Evolutionary conservation across 2,797 vertebrate species (phyloP), one percentile per base, ranked within the genome.

Genomic region (Sebastes alutus): DNA sequence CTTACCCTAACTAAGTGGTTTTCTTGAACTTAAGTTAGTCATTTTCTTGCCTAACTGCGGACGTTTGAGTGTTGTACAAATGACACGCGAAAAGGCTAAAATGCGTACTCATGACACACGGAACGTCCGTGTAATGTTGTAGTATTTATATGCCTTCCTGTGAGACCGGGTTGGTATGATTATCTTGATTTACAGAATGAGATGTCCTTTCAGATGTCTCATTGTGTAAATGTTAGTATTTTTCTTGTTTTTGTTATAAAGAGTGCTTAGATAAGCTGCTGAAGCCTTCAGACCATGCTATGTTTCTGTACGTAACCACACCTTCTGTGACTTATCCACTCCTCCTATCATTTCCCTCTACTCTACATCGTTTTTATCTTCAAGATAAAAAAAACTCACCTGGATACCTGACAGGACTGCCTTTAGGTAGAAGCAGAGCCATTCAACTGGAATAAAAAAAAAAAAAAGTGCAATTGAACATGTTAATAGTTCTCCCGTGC

Each of bases 401-500:
- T 58, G 54, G 71, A 63, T 65, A 79, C 68, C 59, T 87, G 78
- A 69, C 71, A 78, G 68, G 11, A 72, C 62, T 75, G 49, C 73
- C 46, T 80, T 83, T 74, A 78, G 78, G 42, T 78, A 35, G 70
- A 90, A 82, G 32, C 55, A 13, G 65, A 80, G 33, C 46, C 68
- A 32, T 83, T 83, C 30, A 69, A 25, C 30, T 58, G 5, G 16
- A 71, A 55, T 60, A 16, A 54, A 29, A 68, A 80, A 42, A 80
- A 42, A 62, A 63, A 77, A 52, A 74, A 14, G 42, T 23, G 23
- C 29, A 65, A 67, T 46, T 80, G 75, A 88, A 85, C 5, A 77
- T 88, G 86, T 83, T 85, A 85, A 83, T 72, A 87, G 33, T 73
- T 76, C 88, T 75, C 64, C 42, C 16, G 22, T 33, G 25, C 70